A percentile compares a stretch with the other conserved stretches of the same genome.
phyloP scores from a whole-genome alignment of 2,888 invertebrate genomes.

The Theristus sp. region DNA sequence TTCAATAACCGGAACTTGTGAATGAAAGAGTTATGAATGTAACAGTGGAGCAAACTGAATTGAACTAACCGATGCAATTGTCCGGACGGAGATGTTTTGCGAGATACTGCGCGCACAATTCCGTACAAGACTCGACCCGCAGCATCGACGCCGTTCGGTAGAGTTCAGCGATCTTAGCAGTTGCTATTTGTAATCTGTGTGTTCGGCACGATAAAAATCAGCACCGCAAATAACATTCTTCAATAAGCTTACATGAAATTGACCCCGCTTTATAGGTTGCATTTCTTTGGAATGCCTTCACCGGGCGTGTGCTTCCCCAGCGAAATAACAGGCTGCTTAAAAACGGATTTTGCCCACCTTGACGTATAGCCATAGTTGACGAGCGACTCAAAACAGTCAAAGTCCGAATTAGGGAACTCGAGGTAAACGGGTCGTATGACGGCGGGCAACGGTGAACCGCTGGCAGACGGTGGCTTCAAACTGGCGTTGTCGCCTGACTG shows the following conservation, averaged over 20 bases:
- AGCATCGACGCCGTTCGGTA: constrained; percentile 59
- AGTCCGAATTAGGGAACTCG: constrained; percentile 38
- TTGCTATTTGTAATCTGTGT: no score
- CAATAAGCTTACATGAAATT: no score
- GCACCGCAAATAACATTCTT: no score
- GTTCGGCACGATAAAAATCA: background rate
- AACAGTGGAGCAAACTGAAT: no score
- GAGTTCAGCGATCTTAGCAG: constrained; percentile 46
- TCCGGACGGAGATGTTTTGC: constrained; percentile 44
- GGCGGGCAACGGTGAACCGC: no score
- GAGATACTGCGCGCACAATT: constrained; percentile 49
- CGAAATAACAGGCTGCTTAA: no score
- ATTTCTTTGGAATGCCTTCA: no score
- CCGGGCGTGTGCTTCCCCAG: no score
- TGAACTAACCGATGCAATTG: constrained; percentile 34
- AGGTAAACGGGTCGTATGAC: constrained; percentile 1
- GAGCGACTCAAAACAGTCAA: constrained; percentile 50
- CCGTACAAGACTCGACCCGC: constrained; percentile 49
- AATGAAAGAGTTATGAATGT: no score
- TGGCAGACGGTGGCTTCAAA: background rate
- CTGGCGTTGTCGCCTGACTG: no score
- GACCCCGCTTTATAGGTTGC: no score
- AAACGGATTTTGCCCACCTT: constrained; percentile 30
- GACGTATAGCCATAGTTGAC: constrained; percentile 67
- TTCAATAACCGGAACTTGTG: no score